Base-by-base conservation (phyloP, 2,797 vertebrate species). In the Micrastur ruficollis region DNA sequence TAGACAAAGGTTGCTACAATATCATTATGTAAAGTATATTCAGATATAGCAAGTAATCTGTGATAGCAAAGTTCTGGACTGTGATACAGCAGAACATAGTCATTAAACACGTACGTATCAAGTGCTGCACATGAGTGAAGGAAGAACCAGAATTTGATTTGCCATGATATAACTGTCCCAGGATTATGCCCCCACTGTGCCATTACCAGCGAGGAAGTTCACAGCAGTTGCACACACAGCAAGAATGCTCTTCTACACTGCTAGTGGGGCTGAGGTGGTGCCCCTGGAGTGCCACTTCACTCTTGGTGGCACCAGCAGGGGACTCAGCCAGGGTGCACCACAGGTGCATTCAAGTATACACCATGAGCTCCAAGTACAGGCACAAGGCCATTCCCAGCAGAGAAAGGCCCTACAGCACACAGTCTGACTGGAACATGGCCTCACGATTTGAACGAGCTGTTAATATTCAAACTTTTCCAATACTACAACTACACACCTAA, bases 381-480 rank as follows among this genome's bases (percentile, higher is more conserved):
- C 47, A 70, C 0, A 0, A 56, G 52, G 83, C 58, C 5, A 3
- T 12, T 50, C 38, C 50, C 53, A 58, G 5, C 14, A 4, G 18
- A 63, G 20, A 38, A 17, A 14, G 42, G 50, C 50, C 31, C 53
- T 38, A 38, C 65, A 38, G 42, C 5, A 4, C 91, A n/a, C 75
- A 25, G 47, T 6, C 31, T 42, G 40, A 32, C 62, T 27, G 63
- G 38, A 75, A 75, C 10, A 11, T 0, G 6, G 49, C 32, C 62
- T 58, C 55, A 20, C 6, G 42, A 44, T 44, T 8, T 44, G 42
- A 44, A 44, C 42, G 7, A 71, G 40, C 32, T 50, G 6, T 22
- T 19, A 23, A 12, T 21, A 12, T 31, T 76, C 52, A 36, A 47
- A 23, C 65, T 52, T 44, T 13, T 55, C 34, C 40, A 61, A 21